Evolutionary conservation across 2,888 invertebrate genomes (phyloP).

Genomic region (Macrosoma leucophasiata): DNA sequence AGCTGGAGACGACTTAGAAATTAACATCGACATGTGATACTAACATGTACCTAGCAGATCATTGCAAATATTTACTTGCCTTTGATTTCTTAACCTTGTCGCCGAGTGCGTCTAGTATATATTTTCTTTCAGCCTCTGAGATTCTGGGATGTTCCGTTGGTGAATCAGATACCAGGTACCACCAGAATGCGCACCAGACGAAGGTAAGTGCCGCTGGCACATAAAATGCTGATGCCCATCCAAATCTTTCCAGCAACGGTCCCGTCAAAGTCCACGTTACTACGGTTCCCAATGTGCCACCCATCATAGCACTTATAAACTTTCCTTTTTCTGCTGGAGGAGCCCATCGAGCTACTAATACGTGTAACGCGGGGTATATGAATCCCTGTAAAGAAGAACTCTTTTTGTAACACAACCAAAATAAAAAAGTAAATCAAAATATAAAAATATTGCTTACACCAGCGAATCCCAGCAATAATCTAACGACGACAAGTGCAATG

Average conservation of each 20-base stretch:
- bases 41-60: constrained; percentile 9
- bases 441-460: constrained; percentile 69
- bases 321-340: constrained; percentile 85
- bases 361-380: constrained; percentile 78
- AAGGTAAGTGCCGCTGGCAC: constrained; percentile 74
- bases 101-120: constrained; percentile 77
- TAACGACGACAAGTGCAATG: constrained; percentile 69
- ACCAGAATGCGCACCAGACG: constrained; percentile 77
- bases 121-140: constrained; percentile 76
- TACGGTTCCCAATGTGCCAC: constrained; percentile 83
- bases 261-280: constrained; percentile 82
- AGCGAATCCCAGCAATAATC: constrained; percentile 78
- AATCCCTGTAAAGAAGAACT: constrained; percentile 62
- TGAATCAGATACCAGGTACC: constrained; percentile 77
- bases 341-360: constrained; percentile 82
- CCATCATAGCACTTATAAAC: constrained; percentile 82
- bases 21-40: constrained; percentile 12
- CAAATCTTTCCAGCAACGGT: constrained; percentile 75
- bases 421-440: background rate
- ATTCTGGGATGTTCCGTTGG: constrained; percentile 79
- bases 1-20: too few relatives aligned
- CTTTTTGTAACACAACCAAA: background rate
- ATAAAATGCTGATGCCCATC: constrained; percentile 83
- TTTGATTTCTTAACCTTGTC: constrained; percentile 72
- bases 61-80: constrained; percentile 50